Base-by-base conservation (phyloP, 2,888 invertebrate species). In the Acrocera orbiculus region DNA sequence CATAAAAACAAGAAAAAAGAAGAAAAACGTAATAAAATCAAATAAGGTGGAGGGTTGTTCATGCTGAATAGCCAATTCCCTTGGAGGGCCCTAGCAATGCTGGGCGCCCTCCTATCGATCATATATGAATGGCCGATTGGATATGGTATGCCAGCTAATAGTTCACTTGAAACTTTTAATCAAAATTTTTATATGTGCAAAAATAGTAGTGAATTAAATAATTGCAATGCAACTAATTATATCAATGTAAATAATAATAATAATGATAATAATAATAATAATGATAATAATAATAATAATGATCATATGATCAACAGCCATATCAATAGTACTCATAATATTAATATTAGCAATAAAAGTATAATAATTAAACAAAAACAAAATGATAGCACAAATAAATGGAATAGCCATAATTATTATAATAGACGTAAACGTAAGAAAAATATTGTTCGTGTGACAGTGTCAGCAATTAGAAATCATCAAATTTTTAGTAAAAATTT, bases 31-130 rank as follows among this genome's bases (percentile, higher is more conserved):
- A n/a, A n/a, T n/a, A n/a, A n/a, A n/a, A n/a, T n/a, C n/a, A n/a
- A n/a, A n/a, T n/a, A n/a, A 27, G 34, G 34, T 29, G 40, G 43
- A 35, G 38, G 40, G 48, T 53, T 46, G 50, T 56, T 52, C 51
- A 56, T 60, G 57, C 53, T 54, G 50, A 55, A 51, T 50, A 56
- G 50, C 48, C 54, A 54, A 46, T 49, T 53, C 47, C 50, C 49
- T 46, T 52, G 54, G 53, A 52, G 55, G 54, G 61, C 63, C 61
- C 62, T 61, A 51, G 63, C 63, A 46, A 49, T 54, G 55, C 54
- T 56, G 51, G 57, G 58, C 40, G 59, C 59, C 58, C 57, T 61
- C 59, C 58, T 59, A 16, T 34, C 56, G 49, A 48, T 54, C 42
- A 49, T 55, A 39, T 49, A 54, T 44, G 50, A 53, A 45, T 57